Evolutionary conservation across 2,113 vertebrate species (phyloP).

Genomic region (Zosterops borbonicus): DNA sequence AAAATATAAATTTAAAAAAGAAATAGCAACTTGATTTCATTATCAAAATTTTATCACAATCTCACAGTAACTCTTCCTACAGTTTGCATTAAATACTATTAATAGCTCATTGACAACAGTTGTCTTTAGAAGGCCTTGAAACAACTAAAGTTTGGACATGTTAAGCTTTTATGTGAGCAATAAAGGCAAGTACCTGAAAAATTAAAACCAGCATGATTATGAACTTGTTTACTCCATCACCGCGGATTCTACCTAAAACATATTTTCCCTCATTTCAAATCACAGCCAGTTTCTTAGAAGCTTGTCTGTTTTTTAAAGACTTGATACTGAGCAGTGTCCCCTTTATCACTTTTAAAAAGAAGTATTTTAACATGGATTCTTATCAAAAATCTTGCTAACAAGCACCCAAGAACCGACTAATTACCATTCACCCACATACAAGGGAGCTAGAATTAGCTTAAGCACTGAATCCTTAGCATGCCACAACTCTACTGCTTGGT

Average conservation of each 20-base stretch:
- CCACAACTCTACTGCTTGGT: background rate
- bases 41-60: background rate
- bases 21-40: background rate
- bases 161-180: background rate
- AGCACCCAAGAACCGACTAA: background rate
- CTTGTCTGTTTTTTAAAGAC: background rate
- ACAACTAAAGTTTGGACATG: background rate
- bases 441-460: background rate
- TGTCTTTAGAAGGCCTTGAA: background rate
- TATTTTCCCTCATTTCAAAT: background rate
- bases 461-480: background rate
- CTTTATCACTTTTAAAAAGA: background rate
- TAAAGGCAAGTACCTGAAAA: background rate
- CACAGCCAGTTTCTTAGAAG: background rate
- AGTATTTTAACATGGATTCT: background rate
- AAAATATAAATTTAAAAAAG: background rate
- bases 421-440: background rate
- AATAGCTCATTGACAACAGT: background rate
- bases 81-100: background rate
- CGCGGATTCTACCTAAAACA: background rate
- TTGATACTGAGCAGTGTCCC: background rate
- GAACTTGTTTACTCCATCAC: background rate
- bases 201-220: background rate
- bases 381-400: background rate
- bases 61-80: background rate